Conservation (phyloP, 2,797 vertebrate species). For the Triplophysa bombifrons region DNA sequence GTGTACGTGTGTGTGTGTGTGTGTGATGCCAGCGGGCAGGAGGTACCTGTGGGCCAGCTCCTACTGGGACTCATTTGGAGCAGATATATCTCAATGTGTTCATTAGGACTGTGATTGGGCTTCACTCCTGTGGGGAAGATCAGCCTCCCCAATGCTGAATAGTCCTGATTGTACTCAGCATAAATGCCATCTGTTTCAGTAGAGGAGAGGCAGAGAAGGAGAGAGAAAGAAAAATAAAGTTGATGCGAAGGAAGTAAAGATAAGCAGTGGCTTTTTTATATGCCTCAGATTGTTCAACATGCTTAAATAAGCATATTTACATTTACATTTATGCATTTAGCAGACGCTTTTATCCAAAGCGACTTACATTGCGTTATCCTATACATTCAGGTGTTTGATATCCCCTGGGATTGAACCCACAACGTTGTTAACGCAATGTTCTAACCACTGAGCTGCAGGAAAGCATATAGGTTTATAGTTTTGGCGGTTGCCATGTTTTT, state of each 20-base stretch:
- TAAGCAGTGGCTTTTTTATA: conserved; percentile 44
- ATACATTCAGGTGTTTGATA: too few relatives aligned
- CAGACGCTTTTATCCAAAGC: too few relatives aligned
- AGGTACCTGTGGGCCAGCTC: conserved; percentile 87
- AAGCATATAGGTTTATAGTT: not conserved
- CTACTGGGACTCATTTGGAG: conserved; percentile 95
- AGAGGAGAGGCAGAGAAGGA: conserved; percentile 61
- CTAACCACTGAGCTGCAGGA: too few relatives aligned
- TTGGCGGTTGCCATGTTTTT: not conserved
- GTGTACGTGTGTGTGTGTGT: conserved; percentile 57
- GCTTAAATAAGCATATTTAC: conserved; percentile 21
- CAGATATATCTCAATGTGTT: conserved; percentile 94
- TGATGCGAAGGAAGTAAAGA: conserved; percentile 51
- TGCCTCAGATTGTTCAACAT: conserved; percentile 34
- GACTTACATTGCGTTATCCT: too few relatives aligned
- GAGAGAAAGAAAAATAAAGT: conserved; percentile 49
- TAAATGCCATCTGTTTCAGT: conserved; percentile 92
- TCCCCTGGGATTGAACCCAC: too few relatives aligned
- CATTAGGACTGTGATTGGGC: conserved; percentile 91
- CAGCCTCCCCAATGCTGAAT: conserved; percentile 87
- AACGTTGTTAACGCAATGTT: too few relatives aligned
- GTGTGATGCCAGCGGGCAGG: conserved; percentile 67
- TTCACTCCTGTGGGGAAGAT: conserved; percentile 89
- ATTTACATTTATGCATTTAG: too few relatives aligned
- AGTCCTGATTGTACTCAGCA: conserved; percentile 90